phyloP scores from a whole-genome alignment of 2,113 vertebrate species.

The Chlorodrepanis virens region DNA sequence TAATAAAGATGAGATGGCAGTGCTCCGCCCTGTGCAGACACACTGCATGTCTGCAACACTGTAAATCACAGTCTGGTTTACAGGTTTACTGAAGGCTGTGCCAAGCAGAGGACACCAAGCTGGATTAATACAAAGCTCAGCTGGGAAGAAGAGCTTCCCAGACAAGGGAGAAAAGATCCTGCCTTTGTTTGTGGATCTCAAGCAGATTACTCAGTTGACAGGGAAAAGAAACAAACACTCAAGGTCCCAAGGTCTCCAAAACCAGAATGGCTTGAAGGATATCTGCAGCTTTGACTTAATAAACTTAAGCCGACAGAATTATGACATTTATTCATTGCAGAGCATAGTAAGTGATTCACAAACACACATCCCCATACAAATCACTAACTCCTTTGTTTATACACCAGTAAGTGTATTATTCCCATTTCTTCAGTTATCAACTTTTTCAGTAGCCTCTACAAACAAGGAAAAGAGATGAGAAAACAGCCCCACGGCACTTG shows the following conservation, averaged over 20 bases:
- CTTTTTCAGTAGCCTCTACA: not conserved
- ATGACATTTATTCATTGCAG: not conserved
- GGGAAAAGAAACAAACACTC: not conserved
- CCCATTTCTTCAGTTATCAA: not conserved
- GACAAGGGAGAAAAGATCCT: not conserved
- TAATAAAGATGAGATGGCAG: not conserved
- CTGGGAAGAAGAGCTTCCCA: not conserved
- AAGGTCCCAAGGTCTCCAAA: not conserved
- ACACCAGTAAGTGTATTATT: not conserved
- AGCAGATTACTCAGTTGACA: not conserved
- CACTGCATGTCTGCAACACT: not conserved
- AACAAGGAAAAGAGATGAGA: not conserved
- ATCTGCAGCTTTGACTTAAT: not conserved
- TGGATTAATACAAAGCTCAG: not conserved
- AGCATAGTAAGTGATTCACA: not conserved
- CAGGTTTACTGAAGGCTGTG: not conserved
- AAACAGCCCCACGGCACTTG: not conserved
- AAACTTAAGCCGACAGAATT: not conserved
- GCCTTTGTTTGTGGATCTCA: not conserved
- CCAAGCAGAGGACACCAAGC: not conserved
- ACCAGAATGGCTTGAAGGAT: not conserved
- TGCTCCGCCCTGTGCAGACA: not conserved
- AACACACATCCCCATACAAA: not conserved
- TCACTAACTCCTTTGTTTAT: not conserved
- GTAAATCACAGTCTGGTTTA: not conserved